Evolutionary conservation across 2,113 vertebrate genomes (phyloP), one percentile per base, ranked within the genome.

Genomic region (Dromas ardeola): DNA sequence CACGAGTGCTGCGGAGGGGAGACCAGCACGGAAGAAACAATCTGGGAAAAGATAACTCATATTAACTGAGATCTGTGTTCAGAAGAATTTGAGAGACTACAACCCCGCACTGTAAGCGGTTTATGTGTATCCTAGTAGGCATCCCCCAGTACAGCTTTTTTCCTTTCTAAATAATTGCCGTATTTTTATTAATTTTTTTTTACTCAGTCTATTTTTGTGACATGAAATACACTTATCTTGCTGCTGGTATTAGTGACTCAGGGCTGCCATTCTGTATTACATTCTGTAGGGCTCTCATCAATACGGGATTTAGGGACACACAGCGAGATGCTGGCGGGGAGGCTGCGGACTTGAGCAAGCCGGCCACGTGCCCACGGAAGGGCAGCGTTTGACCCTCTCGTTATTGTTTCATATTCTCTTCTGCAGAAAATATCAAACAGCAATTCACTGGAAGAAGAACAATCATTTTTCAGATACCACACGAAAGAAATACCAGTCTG

Each of bases 401-500:
- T 66, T 77, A 66, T 59, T 84, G 70, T 55, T 94, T 86, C 49
- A 52, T 50, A 47, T 78, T 78, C 76, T 67, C 63, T 82, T 76
- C 86, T 59, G 53, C 58, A 82, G 76, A 65, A 96, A 82, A 63
- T 67, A 92, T 42, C 73, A 82, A 84, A 67, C 26, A 86, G 36
- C 53, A 91, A 47, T 42, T 93, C 74, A 79, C 5, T 30, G 25
- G 93, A 74, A 27, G 42, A 79, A 86, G 36, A 45, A 88, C 89
- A 70, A 65, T 90, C 29, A 95, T 93, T 96, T 96, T 93, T 81
- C 83, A 91, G 36, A 81, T 38, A 94, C 16, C 25, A 13, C 49
- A 81, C 63, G 66, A 69, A 90, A 72, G 49, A 93, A 97, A 94
- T 49, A 83, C 38, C 55, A 59, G 80, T 55, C 90, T 86, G 81